Conservation (phyloP, 2,113 vertebrate genomes). For the Rhipidura dahli region DNA sequence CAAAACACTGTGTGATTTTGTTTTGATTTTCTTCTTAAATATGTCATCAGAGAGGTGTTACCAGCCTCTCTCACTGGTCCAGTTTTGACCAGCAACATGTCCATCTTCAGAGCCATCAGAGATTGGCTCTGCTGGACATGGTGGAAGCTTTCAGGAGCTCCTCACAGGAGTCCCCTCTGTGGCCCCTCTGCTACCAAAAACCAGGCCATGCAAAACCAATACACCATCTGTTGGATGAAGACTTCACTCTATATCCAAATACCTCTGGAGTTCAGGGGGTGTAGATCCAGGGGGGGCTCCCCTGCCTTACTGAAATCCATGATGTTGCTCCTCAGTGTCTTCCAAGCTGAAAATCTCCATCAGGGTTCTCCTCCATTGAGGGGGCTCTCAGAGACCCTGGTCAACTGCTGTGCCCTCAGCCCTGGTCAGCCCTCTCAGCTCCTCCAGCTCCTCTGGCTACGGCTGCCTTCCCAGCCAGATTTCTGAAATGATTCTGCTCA, state of each 20-base stretch:
- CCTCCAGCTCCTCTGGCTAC: not conserved
- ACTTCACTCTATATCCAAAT: not conserved
- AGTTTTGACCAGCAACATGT: not conserved
- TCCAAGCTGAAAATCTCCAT: not conserved
- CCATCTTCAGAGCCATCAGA: not conserved
- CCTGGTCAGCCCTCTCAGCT: not conserved
- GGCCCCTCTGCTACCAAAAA: not conserved
- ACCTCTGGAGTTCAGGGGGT: not conserved
- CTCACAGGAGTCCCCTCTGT: not conserved
- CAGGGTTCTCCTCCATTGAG: not conserved
- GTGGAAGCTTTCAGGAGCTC: not conserved
- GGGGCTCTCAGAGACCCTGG: fast-evolving
- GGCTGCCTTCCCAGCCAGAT: not conserved
- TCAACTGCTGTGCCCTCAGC: not conserved
- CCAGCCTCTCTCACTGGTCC: not conserved
- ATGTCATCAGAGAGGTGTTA: not conserved
- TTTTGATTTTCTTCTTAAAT: not conserved
- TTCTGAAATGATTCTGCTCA: not conserved
- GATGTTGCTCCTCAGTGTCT: not conserved
- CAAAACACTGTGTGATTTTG: not conserved
- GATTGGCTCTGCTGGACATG: not conserved
- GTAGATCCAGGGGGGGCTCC: not conserved
- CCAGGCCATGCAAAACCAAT: not conserved
- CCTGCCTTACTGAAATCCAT: not conserved
- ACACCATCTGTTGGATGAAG: not conserved